Conservation (phyloP, 1,140 invertebrate genomes). For the Drosophila repletoides region DNA sequence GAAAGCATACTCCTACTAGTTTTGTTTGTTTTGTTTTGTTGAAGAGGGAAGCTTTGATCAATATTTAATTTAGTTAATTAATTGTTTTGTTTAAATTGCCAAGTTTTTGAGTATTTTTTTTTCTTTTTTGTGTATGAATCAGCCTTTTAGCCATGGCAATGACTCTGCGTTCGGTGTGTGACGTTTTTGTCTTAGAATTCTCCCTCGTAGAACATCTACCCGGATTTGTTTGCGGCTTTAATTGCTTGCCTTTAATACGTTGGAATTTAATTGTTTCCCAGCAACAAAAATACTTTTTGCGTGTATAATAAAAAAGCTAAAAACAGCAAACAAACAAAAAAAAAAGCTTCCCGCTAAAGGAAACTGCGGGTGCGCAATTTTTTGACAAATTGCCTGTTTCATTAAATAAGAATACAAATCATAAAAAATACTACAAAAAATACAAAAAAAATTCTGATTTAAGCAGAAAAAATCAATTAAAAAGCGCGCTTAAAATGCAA, state of each 20-base stretch:
- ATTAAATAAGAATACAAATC: constrained; percentile 32
- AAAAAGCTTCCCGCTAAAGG: constrained; percentile 9
- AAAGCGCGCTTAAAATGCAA: constrained; percentile 23
- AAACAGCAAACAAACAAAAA: background rate
- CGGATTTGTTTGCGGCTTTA: constrained; percentile 44
- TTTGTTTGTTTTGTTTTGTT: constrained; percentile 3
- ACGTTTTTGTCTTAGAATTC: constrained; percentile 34
- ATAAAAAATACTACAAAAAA: constrained; percentile 2
- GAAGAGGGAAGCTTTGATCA: constrained; percentile 21
- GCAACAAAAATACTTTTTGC: constrained; percentile 35
- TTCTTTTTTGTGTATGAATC: constrained; percentile 16
- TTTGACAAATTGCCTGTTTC: constrained; percentile 47
- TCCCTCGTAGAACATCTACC: constrained; percentile 47
- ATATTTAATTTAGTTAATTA: constrained; percentile 47
- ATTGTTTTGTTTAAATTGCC: constrained; percentile 30
- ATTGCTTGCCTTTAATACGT: constrained; percentile 42
- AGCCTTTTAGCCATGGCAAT: constrained; percentile 18
- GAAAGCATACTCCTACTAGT: no score
- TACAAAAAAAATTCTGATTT: constrained; percentile 24
- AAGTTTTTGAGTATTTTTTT: background rate
- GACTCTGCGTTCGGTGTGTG: constrained; percentile 27
- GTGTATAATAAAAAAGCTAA: constrained; percentile 11
- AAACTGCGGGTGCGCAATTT: constrained; percentile 22
- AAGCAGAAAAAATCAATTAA: constrained; percentile 13
- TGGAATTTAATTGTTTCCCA: constrained; percentile 36